Percentiles rank a stretch among this genome's conserved stretches.
phyloP scores from a whole-genome alignment of 2,888 invertebrate genomes.

The Calephelis perditalis region DNA sequence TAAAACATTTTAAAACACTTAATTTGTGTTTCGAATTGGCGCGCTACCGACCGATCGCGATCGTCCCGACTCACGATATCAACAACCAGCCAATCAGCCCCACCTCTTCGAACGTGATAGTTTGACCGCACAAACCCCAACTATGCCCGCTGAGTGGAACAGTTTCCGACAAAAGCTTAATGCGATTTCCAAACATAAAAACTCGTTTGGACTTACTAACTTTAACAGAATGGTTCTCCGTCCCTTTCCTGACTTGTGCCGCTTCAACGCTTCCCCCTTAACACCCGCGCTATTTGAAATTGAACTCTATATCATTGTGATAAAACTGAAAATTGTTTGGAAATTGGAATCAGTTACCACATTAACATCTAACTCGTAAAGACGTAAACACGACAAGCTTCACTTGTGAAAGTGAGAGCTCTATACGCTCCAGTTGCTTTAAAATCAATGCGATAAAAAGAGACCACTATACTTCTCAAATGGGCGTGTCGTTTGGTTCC shows the following conservation, averaged over 20 bases:
- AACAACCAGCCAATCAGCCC: conserved; percentile 63
- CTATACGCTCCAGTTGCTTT: conserved; percentile 21
- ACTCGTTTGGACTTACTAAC: conserved; percentile 76
- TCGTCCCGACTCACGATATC: conserved; percentile 64
- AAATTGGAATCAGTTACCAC: conserved; percentile 40
- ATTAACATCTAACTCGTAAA: conserved; percentile 50
- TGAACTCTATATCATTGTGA: conserved; percentile 15
- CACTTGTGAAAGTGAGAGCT: conserved; percentile 51
- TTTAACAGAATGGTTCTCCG: conserved; percentile 67
- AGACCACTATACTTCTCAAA: conserved; percentile 42
- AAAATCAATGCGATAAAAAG: conserved; percentile 35
- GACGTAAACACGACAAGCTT: conserved; percentile 56
- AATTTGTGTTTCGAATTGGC: conserved; percentile 42
- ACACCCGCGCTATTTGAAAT: conserved; percentile 32
- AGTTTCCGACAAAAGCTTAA: conserved; percentile 78
- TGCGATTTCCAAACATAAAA: conserved; percentile 78
- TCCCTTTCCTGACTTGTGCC: conserved; percentile 60
- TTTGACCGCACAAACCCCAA: conserved; percentile 74
- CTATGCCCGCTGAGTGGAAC: conserved; percentile 76
- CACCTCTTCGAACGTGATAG: conserved; percentile 69
- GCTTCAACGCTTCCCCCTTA: conserved; percentile 66
- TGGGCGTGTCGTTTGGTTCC: conserved; percentile 60
- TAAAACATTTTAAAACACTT: conserved; percentile 34
- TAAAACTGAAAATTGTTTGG: conserved; percentile 34
- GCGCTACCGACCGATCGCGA: conserved; percentile 63